These are phyloP conservation scores for Amyelois transitella DNA, from an alignment of 1,140 invertebrate genomes.

Conservation along the genomic window DNA sequence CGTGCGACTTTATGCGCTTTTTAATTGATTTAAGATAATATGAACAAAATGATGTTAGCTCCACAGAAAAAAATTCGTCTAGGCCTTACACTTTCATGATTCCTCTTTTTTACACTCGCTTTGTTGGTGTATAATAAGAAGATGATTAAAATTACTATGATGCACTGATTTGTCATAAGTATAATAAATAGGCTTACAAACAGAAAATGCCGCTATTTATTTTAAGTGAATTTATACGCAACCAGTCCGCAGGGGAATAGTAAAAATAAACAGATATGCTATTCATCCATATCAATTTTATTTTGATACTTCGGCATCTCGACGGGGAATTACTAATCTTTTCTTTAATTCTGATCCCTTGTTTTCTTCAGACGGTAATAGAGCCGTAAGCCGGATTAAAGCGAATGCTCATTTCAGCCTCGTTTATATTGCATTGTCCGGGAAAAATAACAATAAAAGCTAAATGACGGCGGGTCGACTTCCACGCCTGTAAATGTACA, in stretches of 20 bases:
- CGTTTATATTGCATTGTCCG: slow-evolving; percentile 21
- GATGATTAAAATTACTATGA: too few species aligned
- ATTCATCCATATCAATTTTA: neutral
- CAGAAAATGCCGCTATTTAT: too few species aligned
- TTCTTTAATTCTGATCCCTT: slow-evolving; percentile 59
- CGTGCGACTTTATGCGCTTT: too few species aligned
- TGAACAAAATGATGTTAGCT: too few species aligned
- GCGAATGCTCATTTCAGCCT: slow-evolving; percentile 20
- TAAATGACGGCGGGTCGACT: slow-evolving; percentile 5
- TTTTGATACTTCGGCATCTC: slow-evolving; percentile 4
- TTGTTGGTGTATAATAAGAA: too few species aligned
- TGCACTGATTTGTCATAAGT: too few species aligned
- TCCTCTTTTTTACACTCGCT: too few species aligned
- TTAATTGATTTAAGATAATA: too few species aligned
- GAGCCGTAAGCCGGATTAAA: slow-evolving; percentile 28
- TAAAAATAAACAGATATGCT: neutral
- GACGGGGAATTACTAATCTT: slow-evolving; percentile 34
- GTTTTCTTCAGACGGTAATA: slow-evolving; percentile 29
- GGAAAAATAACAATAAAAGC: slow-evolving; percentile 9
- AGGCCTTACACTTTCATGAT: too few species aligned
- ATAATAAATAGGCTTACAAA: too few species aligned
- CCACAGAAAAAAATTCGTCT: too few species aligned
- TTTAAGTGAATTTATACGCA: too few species aligned
- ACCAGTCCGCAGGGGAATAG: neutral
- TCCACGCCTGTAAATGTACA: neutral